Evolutionary conservation across 1,140 invertebrate genomes (phyloP).

Genomic region (Drosophila kepulauana): DNA sequence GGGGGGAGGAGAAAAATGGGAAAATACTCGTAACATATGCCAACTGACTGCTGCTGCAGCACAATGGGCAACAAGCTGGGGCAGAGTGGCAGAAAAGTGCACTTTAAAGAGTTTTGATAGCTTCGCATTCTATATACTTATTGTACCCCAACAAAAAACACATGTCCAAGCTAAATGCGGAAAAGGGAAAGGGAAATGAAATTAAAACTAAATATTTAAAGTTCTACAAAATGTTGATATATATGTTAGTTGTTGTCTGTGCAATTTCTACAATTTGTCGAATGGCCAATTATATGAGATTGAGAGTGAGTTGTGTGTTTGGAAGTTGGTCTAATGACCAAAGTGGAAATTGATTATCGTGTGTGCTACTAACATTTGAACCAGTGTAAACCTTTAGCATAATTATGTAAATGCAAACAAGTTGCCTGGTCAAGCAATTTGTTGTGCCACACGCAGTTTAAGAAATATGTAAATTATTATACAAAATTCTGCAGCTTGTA

Average conservation of each 20-base stretch:
- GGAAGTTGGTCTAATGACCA: not conserved
- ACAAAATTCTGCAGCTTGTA: no score
- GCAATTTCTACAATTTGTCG: not conserved
- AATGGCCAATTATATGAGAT: constrained; percentile 3
- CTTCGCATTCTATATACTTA: constrained; percentile 4
- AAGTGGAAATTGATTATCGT: no score
- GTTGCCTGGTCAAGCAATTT: no score
- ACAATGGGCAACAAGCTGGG: constrained; percentile 16
- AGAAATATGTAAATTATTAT: no score
- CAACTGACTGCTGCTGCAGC: constrained; percentile 33
- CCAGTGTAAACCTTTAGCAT: no score
- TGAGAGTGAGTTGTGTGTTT: not conserved
- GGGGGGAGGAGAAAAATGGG: not conserved
- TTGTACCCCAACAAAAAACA: constrained; percentile 15
- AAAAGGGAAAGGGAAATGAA: constrained; percentile 4
- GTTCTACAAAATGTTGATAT: not conserved
- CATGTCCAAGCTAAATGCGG: constrained; percentile 1
- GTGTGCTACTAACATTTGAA: no score
- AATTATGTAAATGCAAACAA: no score
- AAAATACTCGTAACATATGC: constrained; percentile 46
- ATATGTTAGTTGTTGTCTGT: not conserved
- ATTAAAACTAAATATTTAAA: constrained; percentile 21
- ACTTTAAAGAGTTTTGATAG: constrained; percentile 24
- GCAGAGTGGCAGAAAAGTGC: constrained; percentile 30
- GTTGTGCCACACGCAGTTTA: no score